These are phyloP conservation scores for Nestor notabilis DNA, from an alignment of 2,113 vertebrate genomes.

Conservation along the genomic window DNA sequence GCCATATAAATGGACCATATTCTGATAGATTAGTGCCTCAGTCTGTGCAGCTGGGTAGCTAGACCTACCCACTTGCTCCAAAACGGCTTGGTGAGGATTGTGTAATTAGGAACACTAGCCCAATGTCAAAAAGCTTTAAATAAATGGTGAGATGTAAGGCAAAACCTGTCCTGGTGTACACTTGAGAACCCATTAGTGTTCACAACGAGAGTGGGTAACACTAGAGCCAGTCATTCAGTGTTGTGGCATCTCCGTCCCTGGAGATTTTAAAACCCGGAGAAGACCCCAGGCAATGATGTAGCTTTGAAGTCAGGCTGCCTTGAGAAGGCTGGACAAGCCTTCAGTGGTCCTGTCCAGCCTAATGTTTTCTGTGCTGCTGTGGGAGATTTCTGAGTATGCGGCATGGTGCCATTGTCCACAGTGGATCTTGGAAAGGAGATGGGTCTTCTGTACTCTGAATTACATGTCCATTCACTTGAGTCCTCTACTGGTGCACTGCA, in stretches of 20 bases:
- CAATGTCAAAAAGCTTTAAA: neutral
- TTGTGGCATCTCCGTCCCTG: neutral
- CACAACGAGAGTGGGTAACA: neutral
- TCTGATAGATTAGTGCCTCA: neutral
- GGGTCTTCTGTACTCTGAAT: neutral
- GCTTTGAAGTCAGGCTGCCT: neutral
- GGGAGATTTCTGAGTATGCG: neutral
- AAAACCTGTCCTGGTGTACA: neutral
- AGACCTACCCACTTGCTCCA: neutral
- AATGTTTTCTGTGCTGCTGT: neutral
- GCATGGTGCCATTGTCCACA: neutral
- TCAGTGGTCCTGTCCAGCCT: neutral
- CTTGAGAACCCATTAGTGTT: neutral
- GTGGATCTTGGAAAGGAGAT: neutral
- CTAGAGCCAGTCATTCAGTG: neutral
- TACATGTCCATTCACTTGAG: neutral
- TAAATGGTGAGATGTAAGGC: neutral
- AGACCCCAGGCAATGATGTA: neutral
- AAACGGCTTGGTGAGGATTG: neutral
- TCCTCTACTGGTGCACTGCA: neutral
- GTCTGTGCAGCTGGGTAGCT: neutral
- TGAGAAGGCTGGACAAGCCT: neutral
- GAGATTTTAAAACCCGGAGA: neutral
- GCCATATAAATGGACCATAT: rapidly evolving
- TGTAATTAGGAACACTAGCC: neutral